Conservation (phyloP, 2,113 vertebrate species). For the Archilochus colubris region DNA sequence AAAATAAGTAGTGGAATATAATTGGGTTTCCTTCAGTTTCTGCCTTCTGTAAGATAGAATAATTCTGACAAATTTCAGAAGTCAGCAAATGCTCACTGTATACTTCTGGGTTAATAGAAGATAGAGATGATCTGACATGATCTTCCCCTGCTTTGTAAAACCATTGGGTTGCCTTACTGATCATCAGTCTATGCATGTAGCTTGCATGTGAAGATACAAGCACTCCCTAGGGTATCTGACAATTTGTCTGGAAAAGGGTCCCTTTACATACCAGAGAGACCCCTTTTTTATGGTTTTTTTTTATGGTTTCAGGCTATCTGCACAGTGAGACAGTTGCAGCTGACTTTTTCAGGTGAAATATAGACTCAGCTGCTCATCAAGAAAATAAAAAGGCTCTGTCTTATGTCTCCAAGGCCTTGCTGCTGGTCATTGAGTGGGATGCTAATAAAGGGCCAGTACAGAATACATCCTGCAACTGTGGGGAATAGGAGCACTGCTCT, state of each 20-base stretch:
- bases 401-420: background rate
- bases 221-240: background rate
- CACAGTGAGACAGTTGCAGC: background rate
- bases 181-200: background rate
- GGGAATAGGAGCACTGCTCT: background rate
- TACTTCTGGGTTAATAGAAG: background rate
- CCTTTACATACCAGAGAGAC: background rate
- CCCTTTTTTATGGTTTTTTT: constrained; percentile 5
- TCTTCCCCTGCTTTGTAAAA: background rate
- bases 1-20: constrained; percentile 19
- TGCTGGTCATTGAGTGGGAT: background rate
- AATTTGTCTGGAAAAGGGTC: background rate
- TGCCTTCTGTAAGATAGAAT: background rate
- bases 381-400: background rate
- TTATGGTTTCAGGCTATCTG: constrained; percentile 1
- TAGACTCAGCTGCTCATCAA: background rate
- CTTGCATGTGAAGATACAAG: background rate
- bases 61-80: background rate
- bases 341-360: background rate
- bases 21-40: background rate
- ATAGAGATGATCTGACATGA: background rate
- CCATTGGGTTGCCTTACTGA: background rate
- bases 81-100: background rate
- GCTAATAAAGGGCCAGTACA: background rate
- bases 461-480: background rate